These are phyloP conservation scores for Nesidiocoris tenuis DNA, from an alignment of 2,888 invertebrate genomes.

Conservation along the genomic window DNA sequence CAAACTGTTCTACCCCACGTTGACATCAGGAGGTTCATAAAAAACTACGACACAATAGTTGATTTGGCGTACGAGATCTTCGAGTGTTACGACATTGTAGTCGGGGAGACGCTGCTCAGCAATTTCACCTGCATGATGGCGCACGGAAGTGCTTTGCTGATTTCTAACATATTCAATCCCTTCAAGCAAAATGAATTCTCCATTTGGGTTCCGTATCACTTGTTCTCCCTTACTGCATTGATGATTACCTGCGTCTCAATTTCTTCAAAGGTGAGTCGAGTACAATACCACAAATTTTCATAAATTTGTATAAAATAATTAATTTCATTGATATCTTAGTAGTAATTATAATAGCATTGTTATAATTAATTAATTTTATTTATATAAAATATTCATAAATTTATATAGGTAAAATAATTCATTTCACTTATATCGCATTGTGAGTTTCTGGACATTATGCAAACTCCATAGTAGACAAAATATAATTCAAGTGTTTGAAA, in stretches of 20 bases:
- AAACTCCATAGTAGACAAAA: too few relatives aligned
- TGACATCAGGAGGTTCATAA: background rate
- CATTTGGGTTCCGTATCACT: background rate
- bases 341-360: too few relatives aligned
- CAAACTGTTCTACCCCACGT: background rate
- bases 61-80: background rate
- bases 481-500: too few relatives aligned
- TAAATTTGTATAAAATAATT: too few relatives aligned
- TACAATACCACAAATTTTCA: too few relatives aligned
- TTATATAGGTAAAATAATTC: too few relatives aligned
- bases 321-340: too few relatives aligned
- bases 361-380: too few relatives aligned
- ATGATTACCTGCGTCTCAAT: background rate
- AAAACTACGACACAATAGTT: background rate
- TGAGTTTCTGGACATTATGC: too few relatives aligned
- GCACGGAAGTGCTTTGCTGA: background rate
- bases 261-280: background rate
- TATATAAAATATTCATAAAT: too few relatives aligned
- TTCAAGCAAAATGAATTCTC: background rate
- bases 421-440: too few relatives aligned
- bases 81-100: background rate
- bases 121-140: background rate
- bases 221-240: background rate
- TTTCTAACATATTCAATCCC: background rate
- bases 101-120: background rate